Evolutionary conservation across 30 jellyfish, hydroid and myxozoan genomes (phyloP), one percentile per base, ranked within the genome.

Genomic region (Hydractinia symbiolongicarpus): DNA sequence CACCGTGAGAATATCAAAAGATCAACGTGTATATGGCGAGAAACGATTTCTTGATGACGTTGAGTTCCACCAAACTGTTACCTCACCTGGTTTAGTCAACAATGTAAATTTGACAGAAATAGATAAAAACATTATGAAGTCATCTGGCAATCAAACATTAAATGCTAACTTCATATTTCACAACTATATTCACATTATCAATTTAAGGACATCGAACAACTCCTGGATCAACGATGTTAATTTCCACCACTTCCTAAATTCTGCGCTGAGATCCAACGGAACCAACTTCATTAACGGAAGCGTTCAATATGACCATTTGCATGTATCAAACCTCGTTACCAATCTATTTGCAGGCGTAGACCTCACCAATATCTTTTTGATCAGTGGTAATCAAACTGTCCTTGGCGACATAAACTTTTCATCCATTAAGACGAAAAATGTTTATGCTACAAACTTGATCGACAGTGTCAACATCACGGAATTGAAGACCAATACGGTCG

Each of bases 1-100:
- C 49, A 71, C 88, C 21, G 96, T 91, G 60, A 58, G 83, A 5
- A 53, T 85, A 11, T 84, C 95, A 1, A 81, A 77, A 67, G 77
- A 85, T 52, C 97, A 89, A 78, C 55, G 55, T 14, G 82, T 89
- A 11, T 68, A 54, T 30, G 97, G 97, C 5, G 21, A 53, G 51
- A 86, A 84, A 66, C 60, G 61, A 49, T 89, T 89, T 55, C 15
- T 64, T 9, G 72, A 81, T 8, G 92, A 81, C 61, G 89, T 89
- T 1, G 81, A 79, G 55, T 77, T 81, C 17, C 40, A 78, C n/a
- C 82, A 72, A 15, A 81, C 93, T 7, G 50, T 91, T 16, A 79
- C 76, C 50, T 21, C 95, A 7, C 89, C 96, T 21, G 98, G 98
- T 7, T 11, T 54, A 10, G 68, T 91, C 70, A 91, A 86, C 72